A percentile compares a stretch with the other conserved stretches of the same genome.
Evolutionary conservation across 2,797 vertebrate genomes (phyloP).

Genomic region (Esox masquinongy): DNA sequence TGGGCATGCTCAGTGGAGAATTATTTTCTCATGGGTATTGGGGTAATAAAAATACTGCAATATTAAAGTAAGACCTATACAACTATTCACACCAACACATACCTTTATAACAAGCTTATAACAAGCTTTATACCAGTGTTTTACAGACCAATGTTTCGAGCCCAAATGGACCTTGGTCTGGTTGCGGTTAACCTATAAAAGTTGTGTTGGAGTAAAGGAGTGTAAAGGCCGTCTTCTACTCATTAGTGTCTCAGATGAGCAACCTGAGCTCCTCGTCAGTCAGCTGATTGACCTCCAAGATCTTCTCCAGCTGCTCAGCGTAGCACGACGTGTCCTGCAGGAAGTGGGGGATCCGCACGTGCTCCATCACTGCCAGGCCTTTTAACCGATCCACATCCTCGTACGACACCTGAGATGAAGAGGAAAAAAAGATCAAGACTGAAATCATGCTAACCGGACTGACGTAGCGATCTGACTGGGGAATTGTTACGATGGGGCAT

Average conservation of each 20-base stretch:
- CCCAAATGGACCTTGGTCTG: not conserved
- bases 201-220: not conserved
- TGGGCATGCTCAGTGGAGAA: constrained; percentile 57
- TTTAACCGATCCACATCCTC: constrained; percentile 90
- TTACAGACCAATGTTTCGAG: not conserved
- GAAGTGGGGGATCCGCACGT: constrained; percentile 88
- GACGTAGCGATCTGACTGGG: no score
- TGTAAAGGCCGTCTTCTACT: not conserved
- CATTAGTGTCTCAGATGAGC: constrained; percentile 58
- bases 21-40: not conserved
- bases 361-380: constrained; percentile 79
- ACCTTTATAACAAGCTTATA: not conserved
- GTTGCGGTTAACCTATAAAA: not conserved
- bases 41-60: not conserved
- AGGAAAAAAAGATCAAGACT: not conserved
- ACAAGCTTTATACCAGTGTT: not conserved
- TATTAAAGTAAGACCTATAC: not conserved
- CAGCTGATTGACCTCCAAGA: constrained; percentile 90
- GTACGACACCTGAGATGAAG: constrained; percentile 80
- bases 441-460: not conserved
- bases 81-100: not conserved
- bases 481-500: no score
- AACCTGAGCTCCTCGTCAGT: constrained; percentile 82
- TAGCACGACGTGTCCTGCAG: constrained; percentile 85
- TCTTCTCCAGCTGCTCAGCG: constrained; percentile 85